Conservation (phyloP, 2,113 vertebrate species). For the Arvicanthis niloticus region DNA sequence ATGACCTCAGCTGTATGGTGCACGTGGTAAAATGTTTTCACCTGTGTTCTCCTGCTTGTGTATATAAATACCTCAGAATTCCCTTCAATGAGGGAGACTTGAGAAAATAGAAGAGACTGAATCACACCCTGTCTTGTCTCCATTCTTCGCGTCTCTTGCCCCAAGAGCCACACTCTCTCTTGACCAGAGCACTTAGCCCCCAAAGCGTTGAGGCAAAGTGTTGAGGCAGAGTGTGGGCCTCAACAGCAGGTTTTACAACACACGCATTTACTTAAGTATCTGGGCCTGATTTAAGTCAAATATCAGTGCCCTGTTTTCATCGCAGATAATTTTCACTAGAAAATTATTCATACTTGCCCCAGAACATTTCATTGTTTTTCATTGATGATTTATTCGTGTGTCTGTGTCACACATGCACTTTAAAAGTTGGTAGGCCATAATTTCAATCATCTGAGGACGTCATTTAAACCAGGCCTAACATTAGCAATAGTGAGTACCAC, state of each 20-base stretch:
- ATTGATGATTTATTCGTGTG: background rate
- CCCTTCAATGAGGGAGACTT: too few species aligned
- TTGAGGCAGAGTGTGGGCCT: too few species aligned
- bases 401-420: background rate
- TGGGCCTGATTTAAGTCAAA: background rate
- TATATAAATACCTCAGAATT: too few species aligned
- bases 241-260: background rate
- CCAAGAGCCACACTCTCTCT: too few species aligned
- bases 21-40: too few species aligned
- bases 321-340: constrained; percentile 8
- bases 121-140: too few species aligned
- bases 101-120: too few species aligned
- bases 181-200: too few species aligned
- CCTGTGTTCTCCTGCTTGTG: too few species aligned
- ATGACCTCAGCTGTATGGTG: too few species aligned
- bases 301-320: background rate
- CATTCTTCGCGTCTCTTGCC: too few species aligned
- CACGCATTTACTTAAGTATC: background rate
- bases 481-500: background rate
- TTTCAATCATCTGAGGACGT: background rate
- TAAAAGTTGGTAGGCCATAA: background rate
- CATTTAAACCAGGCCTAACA: background rate
- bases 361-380: background rate
- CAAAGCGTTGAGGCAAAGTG: too few species aligned
- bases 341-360: constrained; percentile 6